These are phyloP conservation scores for Myxocyprinus asiaticus DNA, from an alignment of 2,113 vertebrate species.

Conservation along the genomic window DNA sequence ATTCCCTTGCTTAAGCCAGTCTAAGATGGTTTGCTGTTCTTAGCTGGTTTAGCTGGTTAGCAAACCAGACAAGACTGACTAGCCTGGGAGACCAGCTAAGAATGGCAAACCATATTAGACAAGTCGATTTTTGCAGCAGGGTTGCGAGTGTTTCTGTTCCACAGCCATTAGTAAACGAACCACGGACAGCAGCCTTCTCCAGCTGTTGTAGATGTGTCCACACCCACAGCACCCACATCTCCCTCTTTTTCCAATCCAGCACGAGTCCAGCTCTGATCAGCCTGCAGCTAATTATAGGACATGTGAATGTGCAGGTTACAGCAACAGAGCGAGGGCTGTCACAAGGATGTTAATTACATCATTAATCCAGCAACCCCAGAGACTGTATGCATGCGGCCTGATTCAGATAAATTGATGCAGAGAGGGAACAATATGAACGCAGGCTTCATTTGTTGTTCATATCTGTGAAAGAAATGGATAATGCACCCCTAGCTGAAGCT, in stretches of 20 bases:
- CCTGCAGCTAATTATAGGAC: conserved; percentile 3
- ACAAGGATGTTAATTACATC: conserved; percentile 38
- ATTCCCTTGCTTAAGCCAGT: too few species aligned
- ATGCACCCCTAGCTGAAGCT: not conserved
- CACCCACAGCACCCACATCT: too few species aligned
- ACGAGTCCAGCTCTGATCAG: conserved; percentile 2
- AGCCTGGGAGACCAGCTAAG: too few species aligned
- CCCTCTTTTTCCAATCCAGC: not conserved
- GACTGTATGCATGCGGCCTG: not conserved
- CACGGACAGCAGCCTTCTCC: too few species aligned
- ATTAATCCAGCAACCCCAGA: conserved; percentile 31
- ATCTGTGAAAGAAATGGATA: conserved; percentile 9
- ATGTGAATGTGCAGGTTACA: conserved; percentile 13
- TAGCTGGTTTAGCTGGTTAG: too few species aligned
- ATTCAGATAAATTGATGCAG: conserved; percentile 23
- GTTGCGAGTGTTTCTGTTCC: too few species aligned
- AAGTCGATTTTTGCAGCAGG: too few species aligned
- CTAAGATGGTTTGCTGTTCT: too few species aligned
- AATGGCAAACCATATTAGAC: too few species aligned
- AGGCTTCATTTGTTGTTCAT: conserved; percentile 32
- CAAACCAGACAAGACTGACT: too few species aligned
- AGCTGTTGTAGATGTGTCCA: too few species aligned
- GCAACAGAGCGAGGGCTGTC: not conserved
- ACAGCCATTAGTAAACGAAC: too few species aligned
- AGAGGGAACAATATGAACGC: conserved; percentile 14